Base-by-base conservation (phyloP, 2,113 vertebrate species). In the Ophiodon elongatus region DNA sequence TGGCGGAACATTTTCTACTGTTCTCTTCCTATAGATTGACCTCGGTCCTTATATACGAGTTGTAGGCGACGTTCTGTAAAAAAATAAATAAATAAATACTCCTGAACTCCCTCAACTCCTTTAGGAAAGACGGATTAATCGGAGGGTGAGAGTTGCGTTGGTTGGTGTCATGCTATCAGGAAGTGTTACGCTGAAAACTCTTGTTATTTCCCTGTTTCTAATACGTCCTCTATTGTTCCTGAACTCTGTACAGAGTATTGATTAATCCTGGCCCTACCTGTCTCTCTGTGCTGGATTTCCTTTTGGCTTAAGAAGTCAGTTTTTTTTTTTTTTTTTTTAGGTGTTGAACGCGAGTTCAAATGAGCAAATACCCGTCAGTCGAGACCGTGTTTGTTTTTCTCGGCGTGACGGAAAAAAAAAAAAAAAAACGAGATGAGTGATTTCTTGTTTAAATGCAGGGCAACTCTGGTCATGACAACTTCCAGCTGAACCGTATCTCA, bases 231-330 rank as follows among this genome's bases (percentile, higher is more conserved):
- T 43, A 31, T 62, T 83, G 73, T 83, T 79, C 50, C 23, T 14
- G 59, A 71, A 63, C 52, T 76, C 72, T 47, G 57, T 25, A 8
- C 52, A 79, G 43, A n/a, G 62, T 50, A 88, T 86, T 86, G 82
- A 85, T 88, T 83, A 63, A 63, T 71, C 57, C 7, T n/a, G 1
- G 7, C 41, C 31, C 25, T 45, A 3, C 11, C 67, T 19, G 8
- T 39, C 47, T 64, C 52, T 37, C 57, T 79, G 62, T 13, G 29
- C 39, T 9, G 27, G 47, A 50, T 54, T 25, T 3, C 11, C 0
- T 21, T 37, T 41, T 59, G 27, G 39, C 57, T n/a, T 21, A 31
- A 65, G 50, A 19, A 21, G n/a, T n/a, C n/a, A n/a, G n/a, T n/a
- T n/a, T n/a, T n/a, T n/a, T n/a, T n/a, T n/a, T 13, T 43, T 6